phyloP scores from a whole-genome alignment of 2,888 invertebrate genomes.

The Parnassius apollo region DNA sequence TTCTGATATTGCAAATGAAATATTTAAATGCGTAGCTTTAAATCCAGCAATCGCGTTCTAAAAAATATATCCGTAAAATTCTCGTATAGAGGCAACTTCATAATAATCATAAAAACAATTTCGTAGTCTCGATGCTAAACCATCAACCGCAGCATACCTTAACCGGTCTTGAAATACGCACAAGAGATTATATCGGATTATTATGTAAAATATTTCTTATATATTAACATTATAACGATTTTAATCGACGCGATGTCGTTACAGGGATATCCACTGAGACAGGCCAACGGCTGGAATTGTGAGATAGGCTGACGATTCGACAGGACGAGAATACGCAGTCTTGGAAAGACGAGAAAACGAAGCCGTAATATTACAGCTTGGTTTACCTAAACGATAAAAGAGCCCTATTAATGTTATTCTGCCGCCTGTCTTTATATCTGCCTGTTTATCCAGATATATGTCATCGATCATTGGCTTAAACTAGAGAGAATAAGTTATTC shows the following conservation, averaged over 20 bases:
- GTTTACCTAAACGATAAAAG: too few species aligned
- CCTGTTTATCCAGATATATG: too few species aligned
- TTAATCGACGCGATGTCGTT: slow-evolving; percentile 13
- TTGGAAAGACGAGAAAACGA: not conserved
- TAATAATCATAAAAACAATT: not conserved
- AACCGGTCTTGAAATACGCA: slow-evolving; percentile 13
- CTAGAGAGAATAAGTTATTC: too few species aligned
- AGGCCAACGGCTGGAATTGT: slow-evolving; percentile 1
- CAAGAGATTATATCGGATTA: slow-evolving; percentile 13
- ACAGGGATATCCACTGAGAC: slow-evolving; percentile 14
- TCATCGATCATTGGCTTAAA: too few species aligned
- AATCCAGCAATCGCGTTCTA: not conserved
- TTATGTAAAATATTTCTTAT: slow-evolving; percentile 21
- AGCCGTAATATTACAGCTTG: too few species aligned
- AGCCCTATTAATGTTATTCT: not conserved
- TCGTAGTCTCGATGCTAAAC: not conserved
- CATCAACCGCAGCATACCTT: not conserved
- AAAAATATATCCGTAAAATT: not conserved
- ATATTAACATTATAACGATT: slow-evolving; percentile 21
- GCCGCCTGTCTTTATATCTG: too few species aligned
- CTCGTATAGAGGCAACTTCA: not conserved
- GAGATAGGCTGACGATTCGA: slow-evolving; percentile 1
- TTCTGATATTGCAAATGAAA: too few species aligned
- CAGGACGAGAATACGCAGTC: slow-evolving; percentile 1
- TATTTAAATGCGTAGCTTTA: not conserved